Conservation (phyloP, 2,113 vertebrate genomes). For the Ceyx melanurus region DNA sequence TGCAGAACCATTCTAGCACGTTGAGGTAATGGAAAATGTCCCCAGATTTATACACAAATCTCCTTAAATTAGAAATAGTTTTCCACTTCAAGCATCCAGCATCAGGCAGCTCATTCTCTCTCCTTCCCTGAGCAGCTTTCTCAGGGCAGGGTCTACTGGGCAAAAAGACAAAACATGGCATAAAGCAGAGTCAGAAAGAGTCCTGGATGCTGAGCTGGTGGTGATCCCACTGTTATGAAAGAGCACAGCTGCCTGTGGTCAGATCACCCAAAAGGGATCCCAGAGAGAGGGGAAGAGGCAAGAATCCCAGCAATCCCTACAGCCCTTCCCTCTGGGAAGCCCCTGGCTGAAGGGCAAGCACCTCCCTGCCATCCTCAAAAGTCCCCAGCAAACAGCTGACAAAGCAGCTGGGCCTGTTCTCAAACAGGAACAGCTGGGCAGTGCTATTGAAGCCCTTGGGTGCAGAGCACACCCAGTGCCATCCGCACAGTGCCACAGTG, state of each 20-base stretch:
- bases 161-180: neutral
- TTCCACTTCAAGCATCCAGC: neutral
- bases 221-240: fast-evolving
- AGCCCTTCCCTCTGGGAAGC: neutral
- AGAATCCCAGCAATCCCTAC: constrained; percentile 14
- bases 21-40: constrained; percentile 20
- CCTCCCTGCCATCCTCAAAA: neutral
- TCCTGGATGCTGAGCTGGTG: fast-evolving
- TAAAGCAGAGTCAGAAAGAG: neutral
- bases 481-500: neutral
- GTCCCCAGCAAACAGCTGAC: constrained; percentile 1
- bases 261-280: neutral
- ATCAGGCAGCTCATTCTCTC: neutral
- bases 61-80: neutral
- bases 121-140: neutral
- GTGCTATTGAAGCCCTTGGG: fast-evolving
- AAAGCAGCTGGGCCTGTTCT: neutral
- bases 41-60: constrained; percentile 10
- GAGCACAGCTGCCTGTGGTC: fast-evolving
- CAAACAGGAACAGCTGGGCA: neutral
- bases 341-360: neutral
- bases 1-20: neutral
- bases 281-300: neutral
- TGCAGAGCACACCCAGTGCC: neutral
- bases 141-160: neutral